Conservation (phyloP, 23 tunicate genomes). For the Trididemnum clinides region DNA sequence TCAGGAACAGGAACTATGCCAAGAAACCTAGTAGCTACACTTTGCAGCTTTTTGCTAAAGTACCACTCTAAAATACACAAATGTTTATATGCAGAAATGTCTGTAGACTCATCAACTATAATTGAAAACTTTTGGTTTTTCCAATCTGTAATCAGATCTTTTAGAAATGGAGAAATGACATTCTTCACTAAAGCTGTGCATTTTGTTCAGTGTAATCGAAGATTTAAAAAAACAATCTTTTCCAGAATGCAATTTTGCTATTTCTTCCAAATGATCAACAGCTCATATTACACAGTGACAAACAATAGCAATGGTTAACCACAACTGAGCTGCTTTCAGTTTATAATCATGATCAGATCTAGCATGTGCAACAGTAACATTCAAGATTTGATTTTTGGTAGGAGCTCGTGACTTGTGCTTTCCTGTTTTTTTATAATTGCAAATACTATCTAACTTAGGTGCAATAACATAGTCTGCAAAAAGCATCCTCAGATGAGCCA, state of each 20-base stretch:
- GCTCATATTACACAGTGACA: slow-evolving; percentile 15
- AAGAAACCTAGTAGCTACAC: slow-evolving; percentile 27
- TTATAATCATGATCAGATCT: not conserved
- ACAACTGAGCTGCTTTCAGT: too few species aligned
- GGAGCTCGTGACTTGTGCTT: too few species aligned
- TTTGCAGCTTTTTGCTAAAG: too few species aligned
- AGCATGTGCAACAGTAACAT: too few species aligned
- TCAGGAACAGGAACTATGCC: slow-evolving; percentile 27
- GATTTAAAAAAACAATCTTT: not conserved
- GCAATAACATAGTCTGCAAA: not conserved
- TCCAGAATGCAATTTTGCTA: not conserved
- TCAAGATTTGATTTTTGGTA: too few species aligned
- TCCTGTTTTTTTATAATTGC: not conserved
- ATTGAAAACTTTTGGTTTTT: not conserved
- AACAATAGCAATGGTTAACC: not conserved
- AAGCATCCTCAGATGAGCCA: too few species aligned
- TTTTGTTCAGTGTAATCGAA: slow-evolving; percentile 28
- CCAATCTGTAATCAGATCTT: slow-evolving; percentile 14
- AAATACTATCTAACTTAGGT: not conserved
- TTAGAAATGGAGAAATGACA: slow-evolving; percentile 12
- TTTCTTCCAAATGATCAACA: slow-evolving; percentile 35
- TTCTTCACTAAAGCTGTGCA: not conserved
- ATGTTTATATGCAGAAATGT: too few species aligned
- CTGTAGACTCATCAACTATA: too few species aligned
- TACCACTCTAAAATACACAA: too few species aligned